A percentile compares a stretch with the other conserved stretches of the same genome.
phyloP scores from a whole-genome alignment of 2,888 invertebrate species.

The Cyaniris semiargus region DNA sequence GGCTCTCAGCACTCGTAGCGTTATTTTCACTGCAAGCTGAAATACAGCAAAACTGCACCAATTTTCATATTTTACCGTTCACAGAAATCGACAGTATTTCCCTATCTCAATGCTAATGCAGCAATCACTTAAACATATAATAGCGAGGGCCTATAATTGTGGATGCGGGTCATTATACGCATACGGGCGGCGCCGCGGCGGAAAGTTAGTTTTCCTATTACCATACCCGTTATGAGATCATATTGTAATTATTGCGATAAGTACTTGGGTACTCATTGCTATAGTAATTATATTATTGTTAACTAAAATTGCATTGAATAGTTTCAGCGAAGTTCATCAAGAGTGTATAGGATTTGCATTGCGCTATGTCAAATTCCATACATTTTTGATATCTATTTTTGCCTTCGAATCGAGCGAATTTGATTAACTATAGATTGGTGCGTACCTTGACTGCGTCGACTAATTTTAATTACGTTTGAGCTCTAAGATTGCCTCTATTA shows the following conservation, averaged over 20 bases:
- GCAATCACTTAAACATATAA: slow-evolving; percentile 31
- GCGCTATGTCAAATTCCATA: too few species aligned
- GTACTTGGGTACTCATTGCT: too few species aligned
- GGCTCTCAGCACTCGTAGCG: background rate
- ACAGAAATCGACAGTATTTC: slow-evolving; percentile 10
- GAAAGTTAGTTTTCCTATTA: slow-evolving; percentile 15
- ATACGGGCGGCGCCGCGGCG: slow-evolving; percentile 37
- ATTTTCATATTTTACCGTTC: slow-evolving; percentile 8
- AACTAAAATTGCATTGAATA: too few species aligned
- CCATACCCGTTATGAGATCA: slow-evolving; percentile 11
- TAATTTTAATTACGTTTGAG: too few species aligned
- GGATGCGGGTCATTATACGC: slow-evolving; percentile 40
- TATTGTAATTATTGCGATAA: background rate
- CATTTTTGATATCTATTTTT: too few species aligned
- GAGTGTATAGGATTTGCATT: too few species aligned
- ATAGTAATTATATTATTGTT: too few species aligned
- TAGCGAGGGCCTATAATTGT: slow-evolving; percentile 37
- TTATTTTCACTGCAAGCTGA: background rate
- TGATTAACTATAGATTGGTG: too few species aligned
- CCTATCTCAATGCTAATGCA: background rate
- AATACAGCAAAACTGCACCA: background rate
- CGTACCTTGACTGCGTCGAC: too few species aligned
- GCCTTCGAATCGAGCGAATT: too few species aligned
- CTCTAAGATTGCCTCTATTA: too few species aligned
- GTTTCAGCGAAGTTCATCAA: too few species aligned